Evolutionary conservation across 2,888 invertebrate genomes (phyloP).

Genomic region (Hipparchia sbordonii): DNA sequence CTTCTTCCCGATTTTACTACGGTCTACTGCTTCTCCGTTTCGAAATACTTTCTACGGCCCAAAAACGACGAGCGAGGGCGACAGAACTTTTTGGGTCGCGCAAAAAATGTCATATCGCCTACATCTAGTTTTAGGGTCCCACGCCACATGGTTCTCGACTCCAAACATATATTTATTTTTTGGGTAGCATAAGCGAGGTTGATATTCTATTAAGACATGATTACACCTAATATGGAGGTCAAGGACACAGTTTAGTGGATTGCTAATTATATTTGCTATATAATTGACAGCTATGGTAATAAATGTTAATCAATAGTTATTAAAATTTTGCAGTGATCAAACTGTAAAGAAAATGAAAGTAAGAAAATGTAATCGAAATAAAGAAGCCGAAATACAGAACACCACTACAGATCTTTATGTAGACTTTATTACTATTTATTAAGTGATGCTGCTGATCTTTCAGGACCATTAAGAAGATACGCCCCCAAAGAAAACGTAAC

Average conservation of each 20-base stretch:
- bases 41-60: conserved; percentile 68
- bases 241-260: not conserved
- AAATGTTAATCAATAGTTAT: not conserved
- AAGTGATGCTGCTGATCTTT: conserved; percentile 51
- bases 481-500: conserved; percentile 47
- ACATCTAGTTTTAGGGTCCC: conserved; percentile 46
- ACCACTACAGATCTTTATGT: not conserved
- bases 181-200: not conserved
- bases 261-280: not conserved
- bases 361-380: not conserved
- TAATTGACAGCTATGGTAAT: not conserved
- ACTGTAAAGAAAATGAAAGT: not conserved
- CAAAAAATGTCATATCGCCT: conserved; percentile 45
- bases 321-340: not conserved
- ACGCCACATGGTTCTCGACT: not conserved
- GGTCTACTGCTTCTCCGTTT: conserved; percentile 61
- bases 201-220: not conserved
- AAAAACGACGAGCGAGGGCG: conserved; percentile 51
- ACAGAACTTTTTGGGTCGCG: conserved; percentile 21
- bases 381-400: not conserved
- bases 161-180: not conserved
- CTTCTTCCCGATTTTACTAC: conserved; percentile 78
- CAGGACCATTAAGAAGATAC: conserved; percentile 49
- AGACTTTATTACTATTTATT: not conserved
- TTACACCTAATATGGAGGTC: not conserved